Conservation (phyloP, 2,888 invertebrate genomes). For the Mycalesis mineus region DNA sequence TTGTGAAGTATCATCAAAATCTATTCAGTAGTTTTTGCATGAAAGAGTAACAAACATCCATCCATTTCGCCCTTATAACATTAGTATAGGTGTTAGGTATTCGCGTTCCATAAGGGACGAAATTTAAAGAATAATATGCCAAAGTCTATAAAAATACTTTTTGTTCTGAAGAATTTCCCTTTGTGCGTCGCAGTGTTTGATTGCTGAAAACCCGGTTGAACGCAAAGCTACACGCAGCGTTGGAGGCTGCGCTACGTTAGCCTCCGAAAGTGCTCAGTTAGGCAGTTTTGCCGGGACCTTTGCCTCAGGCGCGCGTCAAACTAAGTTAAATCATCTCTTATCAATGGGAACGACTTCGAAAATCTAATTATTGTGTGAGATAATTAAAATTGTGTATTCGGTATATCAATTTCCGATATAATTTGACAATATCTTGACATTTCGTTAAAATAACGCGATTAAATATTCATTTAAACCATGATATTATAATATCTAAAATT, state of each 20-base stretch:
- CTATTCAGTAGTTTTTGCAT: too few relatives aligned
- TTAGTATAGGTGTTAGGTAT: too few relatives aligned
- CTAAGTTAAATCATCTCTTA: slow-evolving; percentile 2
- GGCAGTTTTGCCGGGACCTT: slow-evolving; percentile 52
- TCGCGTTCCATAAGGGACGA: too few relatives aligned
- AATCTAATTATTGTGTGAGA: slow-evolving; percentile 1
- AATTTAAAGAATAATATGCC: too few relatives aligned
- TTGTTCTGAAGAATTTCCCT: not conserved
- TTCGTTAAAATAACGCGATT: not conserved
- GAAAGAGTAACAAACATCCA: too few relatives aligned
- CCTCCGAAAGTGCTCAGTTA: slow-evolving; percentile 20
- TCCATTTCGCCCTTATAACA: too few relatives aligned
- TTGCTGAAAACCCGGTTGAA: not conserved
- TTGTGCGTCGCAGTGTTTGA: not conserved
- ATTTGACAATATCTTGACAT: too few relatives aligned
- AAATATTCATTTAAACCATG: too few relatives aligned
- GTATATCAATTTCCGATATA: too few relatives aligned
- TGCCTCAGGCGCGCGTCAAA: slow-evolving; percentile 42
- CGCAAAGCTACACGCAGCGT: not conserved
- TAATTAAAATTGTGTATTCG: not conserved
- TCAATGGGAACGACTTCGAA: slow-evolving; percentile 12
- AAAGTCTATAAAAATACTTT: too few relatives aligned
- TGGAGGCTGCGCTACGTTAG: slow-evolving; percentile 31
- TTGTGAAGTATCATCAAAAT: too few relatives aligned
- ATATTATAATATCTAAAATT: not conserved